Evolutionary conservation across 2,888 invertebrate species (phyloP), one percentile per base, ranked within the genome.

Genomic region (Phortica okadai): DNA sequence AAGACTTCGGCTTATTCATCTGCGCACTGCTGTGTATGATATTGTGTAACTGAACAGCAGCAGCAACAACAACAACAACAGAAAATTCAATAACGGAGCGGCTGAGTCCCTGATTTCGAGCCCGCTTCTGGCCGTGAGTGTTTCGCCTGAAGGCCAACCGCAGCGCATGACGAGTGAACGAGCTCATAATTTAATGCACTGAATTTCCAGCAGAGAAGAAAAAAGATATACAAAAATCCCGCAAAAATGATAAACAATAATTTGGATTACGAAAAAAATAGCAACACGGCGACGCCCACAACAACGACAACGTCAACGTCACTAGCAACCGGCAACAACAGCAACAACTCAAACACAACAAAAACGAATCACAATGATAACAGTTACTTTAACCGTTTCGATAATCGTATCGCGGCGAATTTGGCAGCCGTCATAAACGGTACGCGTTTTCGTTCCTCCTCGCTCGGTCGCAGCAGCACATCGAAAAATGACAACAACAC

Each of bases 191-290:
- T 62, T 87, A 87, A 85, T 82, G 82, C 84, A 85, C 77, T 80
- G 86, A 83, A 16, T 16, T 16, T 62, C 62, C 66, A 66, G 11
- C 42, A 66, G 21, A 11, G 21, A 41, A 66, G 10, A 85, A 80
- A 88, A 87, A 87, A 86, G 87, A 88, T 50, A 45, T 69, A 76
- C 76, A 74, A 45, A 74, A 41, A 44, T 44, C 74, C 76, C 74
- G 64, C 78, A 81, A 85, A 87, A 87, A 90, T 90, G 90, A 89
- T 90, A 82, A 90, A 90, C 90, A 90, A 90, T 86, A 90, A 90
- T 88, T 87, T 90, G 85, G 89, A 90, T 82, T 90, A 88, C 78
- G 89, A 89, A 80, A 90, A 79, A 21, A 70, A 59, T 73, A 73
- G 56, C 74, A 77, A 66, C 75, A 64, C 78, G 77, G 74, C 77